Conservation (phyloP, 2,797 vertebrate species). For the Rhadinocentrus ornatus region DNA sequence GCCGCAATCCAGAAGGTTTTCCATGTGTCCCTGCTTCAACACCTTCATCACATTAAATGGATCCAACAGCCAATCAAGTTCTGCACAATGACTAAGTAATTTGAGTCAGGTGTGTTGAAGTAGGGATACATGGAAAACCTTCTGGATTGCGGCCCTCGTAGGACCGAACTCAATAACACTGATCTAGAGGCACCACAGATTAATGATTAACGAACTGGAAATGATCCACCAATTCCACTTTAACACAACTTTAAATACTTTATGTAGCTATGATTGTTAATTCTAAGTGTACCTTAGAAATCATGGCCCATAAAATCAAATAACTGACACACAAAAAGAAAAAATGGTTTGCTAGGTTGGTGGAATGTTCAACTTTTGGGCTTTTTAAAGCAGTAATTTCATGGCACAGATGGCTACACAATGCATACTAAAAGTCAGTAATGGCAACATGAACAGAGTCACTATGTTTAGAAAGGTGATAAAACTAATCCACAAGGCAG, state of each 20-base stretch:
- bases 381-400: not conserved
- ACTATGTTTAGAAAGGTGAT: not conserved
- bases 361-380: not conserved
- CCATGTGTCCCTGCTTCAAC: too few species aligned
- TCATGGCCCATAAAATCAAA: slow-evolving; percentile 7
- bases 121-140: too few species aligned
- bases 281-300: slow-evolving; percentile 8
- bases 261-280: not conserved
- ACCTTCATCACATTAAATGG: too few species aligned
- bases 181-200: too few species aligned
- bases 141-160: too few species aligned
- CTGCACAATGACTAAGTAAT: too few species aligned
- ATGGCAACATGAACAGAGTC: not conserved
- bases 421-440: not conserved
- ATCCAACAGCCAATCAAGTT: too few species aligned
- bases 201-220: too few species aligned
- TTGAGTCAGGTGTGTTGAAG: too few species aligned
- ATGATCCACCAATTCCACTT: too few species aligned
- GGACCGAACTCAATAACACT: too few species aligned
- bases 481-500: not conserved
- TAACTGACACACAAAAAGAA: not conserved
- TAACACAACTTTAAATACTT: not conserved
- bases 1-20: too few species aligned
- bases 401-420: not conserved
- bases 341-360: not conserved